Conservation (phyloP, 2,113 vertebrate species). For the Gymnarchus niloticus region DNA sequence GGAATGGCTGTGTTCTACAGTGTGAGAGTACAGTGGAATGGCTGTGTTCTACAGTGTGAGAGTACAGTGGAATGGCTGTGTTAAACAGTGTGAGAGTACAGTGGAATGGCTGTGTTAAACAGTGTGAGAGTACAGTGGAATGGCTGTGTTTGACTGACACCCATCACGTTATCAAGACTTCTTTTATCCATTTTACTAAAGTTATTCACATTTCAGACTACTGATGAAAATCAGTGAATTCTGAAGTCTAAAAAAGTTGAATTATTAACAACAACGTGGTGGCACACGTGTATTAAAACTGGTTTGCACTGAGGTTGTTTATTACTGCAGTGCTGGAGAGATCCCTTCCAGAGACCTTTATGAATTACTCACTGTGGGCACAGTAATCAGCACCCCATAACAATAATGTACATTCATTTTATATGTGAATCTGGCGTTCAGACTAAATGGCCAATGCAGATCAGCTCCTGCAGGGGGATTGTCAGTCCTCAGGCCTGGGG, state of each 20-base stretch:
- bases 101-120: too few species aligned
- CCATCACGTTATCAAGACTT: too few species aligned
- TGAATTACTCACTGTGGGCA: not conserved
- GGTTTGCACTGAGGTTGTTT: not conserved
- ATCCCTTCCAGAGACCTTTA: not conserved
- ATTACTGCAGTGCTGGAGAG: too few species aligned
- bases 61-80: too few species aligned
- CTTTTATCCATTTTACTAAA: not conserved
- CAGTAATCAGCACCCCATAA: not conserved
- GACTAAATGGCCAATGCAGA: not conserved
- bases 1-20: too few species aligned
- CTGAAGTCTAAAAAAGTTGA: not conserved
- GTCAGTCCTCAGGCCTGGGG: not conserved
- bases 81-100: too few species aligned
- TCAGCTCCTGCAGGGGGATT: not conserved
- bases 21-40: too few species aligned
- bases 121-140: too few species aligned
- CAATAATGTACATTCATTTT: not conserved
- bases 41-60: too few species aligned
- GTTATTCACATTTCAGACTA: not conserved
- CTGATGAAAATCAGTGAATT: not conserved
- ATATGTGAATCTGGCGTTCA: not conserved
- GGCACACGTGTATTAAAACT: not conserved
- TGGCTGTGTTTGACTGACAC: not conserved
- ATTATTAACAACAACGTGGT: not conserved